Conservation (phyloP, 1,140 invertebrate species). For the Delia radicum region DNA sequence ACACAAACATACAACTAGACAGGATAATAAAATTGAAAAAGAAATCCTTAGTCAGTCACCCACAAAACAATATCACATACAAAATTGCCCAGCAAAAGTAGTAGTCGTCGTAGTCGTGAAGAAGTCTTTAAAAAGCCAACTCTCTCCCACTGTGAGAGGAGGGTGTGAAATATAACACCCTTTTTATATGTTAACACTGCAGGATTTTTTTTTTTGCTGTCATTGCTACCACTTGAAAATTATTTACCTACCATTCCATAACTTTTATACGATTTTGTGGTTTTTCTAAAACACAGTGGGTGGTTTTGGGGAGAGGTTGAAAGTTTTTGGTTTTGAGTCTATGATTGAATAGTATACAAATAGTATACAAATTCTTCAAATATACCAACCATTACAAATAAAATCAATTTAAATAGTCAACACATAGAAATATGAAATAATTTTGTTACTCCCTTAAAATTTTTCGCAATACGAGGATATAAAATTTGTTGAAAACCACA, state of each 20-base stretch:
- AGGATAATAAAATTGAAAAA: conserved; percentile 7
- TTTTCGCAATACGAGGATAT: no score
- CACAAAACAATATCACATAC: neutral
- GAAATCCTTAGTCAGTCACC: neutral
- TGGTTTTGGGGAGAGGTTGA: neutral
- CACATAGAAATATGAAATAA: neutral
- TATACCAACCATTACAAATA: neutral
- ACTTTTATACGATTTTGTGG: conserved; percentile 4
- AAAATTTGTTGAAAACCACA: neutral
- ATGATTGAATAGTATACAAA: neutral
- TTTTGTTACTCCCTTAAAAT: neutral
- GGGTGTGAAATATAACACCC: conserved; percentile 18
- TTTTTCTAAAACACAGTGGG: conserved; percentile 3
- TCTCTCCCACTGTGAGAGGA: neutral
- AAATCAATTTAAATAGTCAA: neutral
- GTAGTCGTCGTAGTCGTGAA: neutral
- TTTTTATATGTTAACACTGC: neutral
- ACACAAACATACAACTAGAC: neutral
- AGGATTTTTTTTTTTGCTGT: neutral
- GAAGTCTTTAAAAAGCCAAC: neutral
- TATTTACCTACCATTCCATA: neutral
- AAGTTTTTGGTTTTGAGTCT: neutral
- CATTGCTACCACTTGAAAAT: neutral
- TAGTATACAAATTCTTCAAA: no score
- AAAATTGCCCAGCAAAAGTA: neutral